A percentile compares a stretch with the other conserved stretches of the same genome.
phyloP scores from a whole-genome alignment of 2,113 vertebrate species.

The Trematocara variabile region DNA sequence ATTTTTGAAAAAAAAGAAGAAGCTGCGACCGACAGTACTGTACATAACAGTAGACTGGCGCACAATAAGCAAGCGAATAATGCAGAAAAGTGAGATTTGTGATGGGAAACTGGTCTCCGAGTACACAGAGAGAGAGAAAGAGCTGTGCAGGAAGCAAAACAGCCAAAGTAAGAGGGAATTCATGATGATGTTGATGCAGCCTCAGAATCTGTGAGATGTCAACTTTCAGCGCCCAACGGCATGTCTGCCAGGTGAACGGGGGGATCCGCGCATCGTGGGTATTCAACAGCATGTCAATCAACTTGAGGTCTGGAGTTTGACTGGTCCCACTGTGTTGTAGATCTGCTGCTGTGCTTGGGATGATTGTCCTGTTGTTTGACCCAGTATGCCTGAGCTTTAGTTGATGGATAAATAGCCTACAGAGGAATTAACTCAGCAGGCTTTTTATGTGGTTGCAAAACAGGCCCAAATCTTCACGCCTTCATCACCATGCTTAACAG shows the following conservation, averaged over 20 bases:
- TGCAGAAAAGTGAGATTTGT: background rate
- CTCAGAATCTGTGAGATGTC: background rate
- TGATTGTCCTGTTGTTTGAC: background rate
- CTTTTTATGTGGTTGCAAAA: background rate
- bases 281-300: background rate
- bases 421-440: background rate
- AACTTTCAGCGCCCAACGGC: background rate
- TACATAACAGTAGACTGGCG: background rate
- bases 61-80: background rate
- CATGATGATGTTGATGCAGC: background rate
- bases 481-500: background rate
- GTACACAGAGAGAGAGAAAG: accelerated
- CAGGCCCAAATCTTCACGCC: background rate
- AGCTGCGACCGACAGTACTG: background rate
- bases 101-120: background rate
- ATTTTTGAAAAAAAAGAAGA: background rate
- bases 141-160: background rate
- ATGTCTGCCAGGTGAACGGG: background rate
- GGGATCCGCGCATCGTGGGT: background rate
- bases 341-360: background rate
- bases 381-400: background rate
- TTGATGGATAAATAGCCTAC: background rate
- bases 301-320: background rate
- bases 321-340: background rate
- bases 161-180: background rate